Evolutionary conservation across 2,113 vertebrate genomes (phyloP), one percentile per base, ranked within the genome.

Genomic region (Albula glossodonta): DNA sequence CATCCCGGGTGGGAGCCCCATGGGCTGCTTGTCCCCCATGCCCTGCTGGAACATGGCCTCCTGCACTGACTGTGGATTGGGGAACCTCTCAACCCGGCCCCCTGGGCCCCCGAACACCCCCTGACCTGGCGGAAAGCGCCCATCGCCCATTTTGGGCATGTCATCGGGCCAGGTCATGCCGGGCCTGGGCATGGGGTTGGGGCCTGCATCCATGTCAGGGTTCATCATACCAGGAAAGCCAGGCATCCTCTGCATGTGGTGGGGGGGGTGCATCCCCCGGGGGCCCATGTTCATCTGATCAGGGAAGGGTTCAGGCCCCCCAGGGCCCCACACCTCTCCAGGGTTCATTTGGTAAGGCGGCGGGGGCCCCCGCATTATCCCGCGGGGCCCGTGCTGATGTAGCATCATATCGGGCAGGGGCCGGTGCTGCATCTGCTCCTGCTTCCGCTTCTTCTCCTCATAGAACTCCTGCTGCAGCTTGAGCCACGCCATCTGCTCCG

Each of bases 391-490:
- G 0, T 98, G 98, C 86, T 97, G 97, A 90, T 99, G 98, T 93
- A 97, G 96, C 97, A 99, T 97, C 97, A 99, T 97, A 83, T 99
- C 98, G 92, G 97, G 96, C 90, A 99, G 95, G 4, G 98, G 96
- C 88, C 98, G 97, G 87, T 99, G 98, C 91, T 99, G 98, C 91
- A 98, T 96, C 87, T 97, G 97, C 84, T 99, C 98, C 91, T 99
- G 98, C 91, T 99, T 99, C 89, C 98, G 96, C 85, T 98, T 96
- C 90, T 99, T 99, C 89, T 99, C 98, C 88, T 99, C 98, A 0
- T 99, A 99, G 80, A 99, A 99, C 89, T 99, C 98, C 93, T 99
- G 98, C 92, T 99, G 98, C 87, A 99, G 92, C 89, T 99, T 99
- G 81, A 99, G 94, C 98, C 98, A 99, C 0, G 98, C 98, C 86